Evolutionary conservation across 2,888 invertebrate species (phyloP).

Genomic region (Agelastica alni): DNA sequence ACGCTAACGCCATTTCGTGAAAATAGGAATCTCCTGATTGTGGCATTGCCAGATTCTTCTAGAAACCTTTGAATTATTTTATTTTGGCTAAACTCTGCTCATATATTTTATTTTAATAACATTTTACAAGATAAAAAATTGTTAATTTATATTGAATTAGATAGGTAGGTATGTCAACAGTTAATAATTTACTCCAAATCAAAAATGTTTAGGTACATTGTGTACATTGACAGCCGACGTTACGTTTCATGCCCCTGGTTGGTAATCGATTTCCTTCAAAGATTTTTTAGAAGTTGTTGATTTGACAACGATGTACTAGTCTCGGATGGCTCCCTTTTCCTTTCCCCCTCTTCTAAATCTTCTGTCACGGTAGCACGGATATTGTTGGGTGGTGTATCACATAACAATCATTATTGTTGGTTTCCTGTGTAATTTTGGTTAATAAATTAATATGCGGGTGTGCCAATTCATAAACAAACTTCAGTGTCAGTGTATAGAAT

Average conservation of each 20-base stretch:
- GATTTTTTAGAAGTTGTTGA: neutral
- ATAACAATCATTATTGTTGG: conserved; percentile 36
- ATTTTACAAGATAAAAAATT: no score
- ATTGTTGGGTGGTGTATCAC: conserved; percentile 39
- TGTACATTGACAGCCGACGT: no score
- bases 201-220: no score
- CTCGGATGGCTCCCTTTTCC: conserved; percentile 18
- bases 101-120: no score
- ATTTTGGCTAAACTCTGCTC: no score
- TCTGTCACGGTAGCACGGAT: conserved; percentile 35
- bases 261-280: neutral
- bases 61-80: neutral
- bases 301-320: conserved; percentile 8
- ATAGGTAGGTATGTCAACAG: no score
- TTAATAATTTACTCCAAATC: no score
- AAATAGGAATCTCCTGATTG: conserved; percentile 1
- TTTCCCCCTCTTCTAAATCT: conserved; percentile 21
- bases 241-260: neutral
- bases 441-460: conserved; percentile 29
- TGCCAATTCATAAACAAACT: conserved; percentile 19
- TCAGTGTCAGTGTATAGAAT: conserved; percentile 21
- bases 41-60: neutral
- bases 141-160: no score
- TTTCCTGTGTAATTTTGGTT: conserved; percentile 34
- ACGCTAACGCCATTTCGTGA: neutral